These are phyloP conservation scores for Phrynocephalus guinanensis DNA, from an alignment of 2,797 vertebrate genomes.

Conservation along the genomic window DNA sequence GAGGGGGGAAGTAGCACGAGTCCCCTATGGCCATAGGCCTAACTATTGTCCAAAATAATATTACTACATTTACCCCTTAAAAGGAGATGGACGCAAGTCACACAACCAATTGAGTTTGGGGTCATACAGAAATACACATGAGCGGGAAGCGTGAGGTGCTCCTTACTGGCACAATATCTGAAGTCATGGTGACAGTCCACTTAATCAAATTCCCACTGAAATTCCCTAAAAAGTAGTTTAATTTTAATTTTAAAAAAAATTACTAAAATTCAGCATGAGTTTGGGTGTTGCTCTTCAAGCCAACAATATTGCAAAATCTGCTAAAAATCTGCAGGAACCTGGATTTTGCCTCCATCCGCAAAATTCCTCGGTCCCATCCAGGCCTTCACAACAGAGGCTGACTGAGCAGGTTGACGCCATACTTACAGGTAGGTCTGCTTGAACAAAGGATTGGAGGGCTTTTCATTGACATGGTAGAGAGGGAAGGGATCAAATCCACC, in stretches of 20 bases:
- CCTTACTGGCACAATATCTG: not conserved
- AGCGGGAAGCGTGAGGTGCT: no score
- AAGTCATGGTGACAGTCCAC: not conserved
- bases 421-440: slow-evolving; percentile 93
- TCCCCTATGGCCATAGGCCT: no score
- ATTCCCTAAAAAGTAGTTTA: not conserved
- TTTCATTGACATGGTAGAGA: slow-evolving; percentile 97
- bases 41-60: not conserved
- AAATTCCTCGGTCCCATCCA: not conserved
- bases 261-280: not conserved
- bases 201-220: not conserved
- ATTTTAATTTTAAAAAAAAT: no score
- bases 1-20: no score
- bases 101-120: not conserved
- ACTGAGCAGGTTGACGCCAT: slow-evolving; percentile 47
- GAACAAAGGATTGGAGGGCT: slow-evolving; percentile 92
- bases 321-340: not conserved
- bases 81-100: not conserved
- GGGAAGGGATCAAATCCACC: slow-evolving; percentile 97
- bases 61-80: no score
- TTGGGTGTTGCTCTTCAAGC: not conserved
- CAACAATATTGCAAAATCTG: no score
- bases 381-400: not conserved
- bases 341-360: no score
- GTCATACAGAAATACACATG: not conserved